These are phyloP conservation scores for Lepidostoma basale DNA, from an alignment of 1,140 invertebrate species.

Conservation along the genomic window DNA sequence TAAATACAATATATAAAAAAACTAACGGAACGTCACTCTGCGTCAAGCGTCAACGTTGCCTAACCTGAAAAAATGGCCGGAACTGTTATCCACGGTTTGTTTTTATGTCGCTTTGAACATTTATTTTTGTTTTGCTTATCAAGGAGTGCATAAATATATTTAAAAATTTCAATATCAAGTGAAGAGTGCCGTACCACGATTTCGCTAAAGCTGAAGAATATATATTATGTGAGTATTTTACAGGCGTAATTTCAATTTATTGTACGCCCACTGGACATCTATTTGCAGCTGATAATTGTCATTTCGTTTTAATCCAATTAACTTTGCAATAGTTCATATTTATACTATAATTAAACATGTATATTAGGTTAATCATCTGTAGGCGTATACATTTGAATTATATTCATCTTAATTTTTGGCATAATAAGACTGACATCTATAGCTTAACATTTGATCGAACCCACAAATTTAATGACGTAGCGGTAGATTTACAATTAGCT, in stretches of 20 bases:
- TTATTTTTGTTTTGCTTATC: constrained; percentile 8
- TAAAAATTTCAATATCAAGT: neutral
- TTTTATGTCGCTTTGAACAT: constrained; percentile 27
- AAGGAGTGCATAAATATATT: constrained; percentile 21
- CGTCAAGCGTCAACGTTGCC: constrained; percentile 8
- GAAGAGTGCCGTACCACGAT: neutral
- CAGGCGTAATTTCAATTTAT: constrained; percentile 17
- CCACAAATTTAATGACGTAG: constrained; percentile 28
- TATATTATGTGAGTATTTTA: constrained; percentile 25
- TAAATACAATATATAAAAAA: neutral
- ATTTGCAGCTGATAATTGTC: constrained; percentile 39
- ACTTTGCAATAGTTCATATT: neutral
- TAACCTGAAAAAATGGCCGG: constrained; percentile 37
- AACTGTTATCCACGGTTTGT: constrained; percentile 35
- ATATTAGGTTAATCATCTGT: neutral
- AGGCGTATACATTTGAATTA: neutral
- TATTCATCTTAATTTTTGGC: neutral
- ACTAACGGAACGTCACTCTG: constrained; percentile 20
- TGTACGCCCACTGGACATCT: constrained; percentile 36
- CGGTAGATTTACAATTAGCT: constrained; percentile 25
- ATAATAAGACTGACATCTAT: neutral
- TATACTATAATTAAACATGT: neutral
- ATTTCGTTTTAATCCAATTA: constrained; percentile 27
- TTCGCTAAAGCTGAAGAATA: constrained; percentile 2
- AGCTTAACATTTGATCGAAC: neutral